Base-by-base conservation (phyloP, 2,113 vertebrate genomes). In the Trochalopteron elliotii region DNA sequence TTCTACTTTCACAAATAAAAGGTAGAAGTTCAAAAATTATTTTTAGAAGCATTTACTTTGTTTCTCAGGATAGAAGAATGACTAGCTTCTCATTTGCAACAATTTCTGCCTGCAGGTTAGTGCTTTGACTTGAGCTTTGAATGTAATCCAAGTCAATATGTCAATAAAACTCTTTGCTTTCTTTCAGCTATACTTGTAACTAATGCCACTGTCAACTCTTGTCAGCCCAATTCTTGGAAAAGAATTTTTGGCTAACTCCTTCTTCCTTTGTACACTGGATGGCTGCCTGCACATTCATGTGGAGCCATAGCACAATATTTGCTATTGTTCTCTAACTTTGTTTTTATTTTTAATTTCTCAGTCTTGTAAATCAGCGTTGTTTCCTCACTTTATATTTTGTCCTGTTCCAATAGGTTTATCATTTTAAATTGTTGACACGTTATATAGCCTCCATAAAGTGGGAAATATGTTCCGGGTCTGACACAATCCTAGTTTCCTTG, bases 321-420 rank as follows among this genome's bases (percentile, higher is more conserved):
- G 27, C 85, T 68, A 33, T 92, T 94, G 64, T 94, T 93, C 57
- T 68, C 39, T 83, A 33, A 19, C 42, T 93, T 87, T 65, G 60
- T 57, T 93, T 93, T 83, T 79, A 68, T 85, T 95, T 94, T 88
- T 83, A 59, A 78, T 83, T 96, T 86, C n/a, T 67, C n/a, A 23
- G 1, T 81, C 30, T 70, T 55, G 37, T 90, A 72, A 88, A 82
- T 25, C 44, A 61, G 13, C 2, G 0, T 60, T 88, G 42, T 70
- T 90, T 74, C 60, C 22, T 61, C 27, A 27, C 27, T 93, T 91
- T 90, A 44, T 27, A 24, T 87, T 84, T 91, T 79, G 28, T 53
- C 33, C 63, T 69, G 7, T 80, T 83, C 50, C 74, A 67, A n/a
- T 80, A 56, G 19, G 25, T 52, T 80, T 67, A 87, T 19, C 22